Evolutionary conservation across 2,113 vertebrate species (phyloP).

Genomic region (Bujurquina vittata): DNA sequence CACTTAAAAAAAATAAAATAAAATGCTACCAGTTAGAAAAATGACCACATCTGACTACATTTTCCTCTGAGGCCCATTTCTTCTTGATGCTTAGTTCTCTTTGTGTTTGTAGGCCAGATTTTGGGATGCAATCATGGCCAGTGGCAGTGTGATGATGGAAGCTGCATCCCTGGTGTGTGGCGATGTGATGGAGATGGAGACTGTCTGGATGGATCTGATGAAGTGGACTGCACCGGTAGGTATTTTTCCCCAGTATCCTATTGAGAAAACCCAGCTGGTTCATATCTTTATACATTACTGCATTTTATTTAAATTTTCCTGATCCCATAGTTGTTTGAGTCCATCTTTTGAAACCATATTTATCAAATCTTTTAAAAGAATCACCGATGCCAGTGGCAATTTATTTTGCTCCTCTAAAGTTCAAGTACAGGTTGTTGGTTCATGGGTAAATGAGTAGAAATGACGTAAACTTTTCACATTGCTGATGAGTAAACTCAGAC

Average conservation of each 20-base stretch:
- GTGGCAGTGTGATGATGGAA: conserved; percentile 90
- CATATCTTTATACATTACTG: background rate
- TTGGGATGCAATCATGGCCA: conserved; percentile 54
- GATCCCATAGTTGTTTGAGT: background rate
- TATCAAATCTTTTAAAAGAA: background rate
- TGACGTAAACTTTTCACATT: too few species aligned
- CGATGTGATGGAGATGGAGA: conserved; percentile 86
- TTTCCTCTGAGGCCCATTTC: background rate
- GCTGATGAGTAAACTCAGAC: too few species aligned
- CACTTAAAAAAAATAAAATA: background rate
- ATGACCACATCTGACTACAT: background rate
- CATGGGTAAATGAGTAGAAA: background rate
- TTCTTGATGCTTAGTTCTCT: background rate
- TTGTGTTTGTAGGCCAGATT: conserved; percentile 43
- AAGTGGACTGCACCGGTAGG: conserved; percentile 84
- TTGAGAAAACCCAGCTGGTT: background rate
- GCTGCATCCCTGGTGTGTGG: conserved; percentile 83
- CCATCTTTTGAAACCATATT: background rate
- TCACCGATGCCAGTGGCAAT: background rate
- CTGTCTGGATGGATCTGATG: conserved; percentile 91
- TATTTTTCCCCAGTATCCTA: background rate
- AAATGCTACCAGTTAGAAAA: background rate
- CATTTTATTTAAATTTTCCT: background rate
- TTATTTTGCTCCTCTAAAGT: background rate
- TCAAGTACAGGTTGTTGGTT: background rate